A percentile compares a stretch with the other conserved stretches of the same genome.
Conservation (phyloP, 2,888 invertebrate species). For the Lapara coniferarum region DNA sequence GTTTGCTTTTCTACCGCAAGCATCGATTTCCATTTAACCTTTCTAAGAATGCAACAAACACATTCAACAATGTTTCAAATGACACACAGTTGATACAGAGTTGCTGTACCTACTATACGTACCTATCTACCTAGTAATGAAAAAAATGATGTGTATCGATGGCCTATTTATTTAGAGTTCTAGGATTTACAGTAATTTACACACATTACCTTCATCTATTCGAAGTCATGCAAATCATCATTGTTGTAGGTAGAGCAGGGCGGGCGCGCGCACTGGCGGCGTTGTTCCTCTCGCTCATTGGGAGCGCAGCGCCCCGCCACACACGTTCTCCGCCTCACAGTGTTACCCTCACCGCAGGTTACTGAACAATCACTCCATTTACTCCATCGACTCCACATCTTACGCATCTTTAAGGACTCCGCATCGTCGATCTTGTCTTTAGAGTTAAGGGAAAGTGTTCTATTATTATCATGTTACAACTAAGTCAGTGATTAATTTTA, state of each 20-base stretch:
- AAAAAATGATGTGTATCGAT: too few species aligned
- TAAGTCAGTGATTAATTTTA: background rate
- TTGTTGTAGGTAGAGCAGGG: conserved; percentile 43
- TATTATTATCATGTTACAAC: background rate
- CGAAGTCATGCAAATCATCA: conserved; percentile 42
- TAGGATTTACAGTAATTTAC: too few species aligned
- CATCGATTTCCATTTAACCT: conserved; percentile 7
- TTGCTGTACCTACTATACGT: too few species aligned
- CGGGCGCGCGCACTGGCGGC: conserved; percentile 55
- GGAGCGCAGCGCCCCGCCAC: conserved; percentile 68
- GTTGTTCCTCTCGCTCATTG: conserved; percentile 70
- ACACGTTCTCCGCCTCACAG: conserved; percentile 58
- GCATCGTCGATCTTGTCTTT: conserved; percentile 38
- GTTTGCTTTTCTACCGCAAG: conserved; percentile 11
- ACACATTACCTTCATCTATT: conserved; percentile 29
- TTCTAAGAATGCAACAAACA: conserved; percentile 3
- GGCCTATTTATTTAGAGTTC: too few species aligned
- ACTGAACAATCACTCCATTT: conserved; percentile 73
- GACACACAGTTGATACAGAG: background rate
- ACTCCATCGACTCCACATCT: conserved; percentile 75
- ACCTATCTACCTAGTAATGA: too few species aligned
- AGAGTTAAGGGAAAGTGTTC: background rate
- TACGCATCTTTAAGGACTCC: conserved; percentile 53
- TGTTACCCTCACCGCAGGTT: conserved; percentile 63
- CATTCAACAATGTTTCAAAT: background rate